Conservation (phyloP, 2,113 vertebrate species). For the Centropus bengalensis region DNA sequence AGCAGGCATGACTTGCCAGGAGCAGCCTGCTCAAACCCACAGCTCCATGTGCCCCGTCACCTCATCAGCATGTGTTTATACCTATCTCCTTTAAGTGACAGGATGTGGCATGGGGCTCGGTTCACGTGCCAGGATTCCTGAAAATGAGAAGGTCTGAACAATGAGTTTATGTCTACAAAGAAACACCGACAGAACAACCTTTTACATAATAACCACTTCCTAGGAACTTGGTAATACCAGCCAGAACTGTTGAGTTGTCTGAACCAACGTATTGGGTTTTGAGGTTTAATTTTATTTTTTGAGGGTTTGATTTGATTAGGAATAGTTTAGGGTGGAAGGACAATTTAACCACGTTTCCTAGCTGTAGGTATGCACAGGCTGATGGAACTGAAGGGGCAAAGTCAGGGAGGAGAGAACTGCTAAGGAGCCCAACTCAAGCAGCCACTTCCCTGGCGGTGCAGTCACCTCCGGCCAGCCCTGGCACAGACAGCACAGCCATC, state of each 20-base stretch:
- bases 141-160: neutral
- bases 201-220: neutral
- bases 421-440: neutral
- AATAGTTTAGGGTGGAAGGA: neutral
- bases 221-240: neutral
- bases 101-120: neutral
- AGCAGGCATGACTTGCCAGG: neutral
- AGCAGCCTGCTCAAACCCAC: neutral
- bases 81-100: neutral
- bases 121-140: neutral
- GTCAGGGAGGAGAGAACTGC: neutral
- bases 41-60: neutral
- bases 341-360: neutral
- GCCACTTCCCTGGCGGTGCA: neutral
- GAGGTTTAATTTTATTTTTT: neutral
- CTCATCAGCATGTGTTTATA: neutral
- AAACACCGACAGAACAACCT: neutral
- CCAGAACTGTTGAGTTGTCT: neutral
- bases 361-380: neutral
- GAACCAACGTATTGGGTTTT: neutral
- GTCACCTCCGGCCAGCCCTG: neutral
- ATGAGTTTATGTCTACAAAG: neutral
- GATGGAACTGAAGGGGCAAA: neutral
- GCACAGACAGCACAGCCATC: accelerated
- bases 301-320: neutral